A percentile compares a stretch with the other conserved stretches of the same genome.
Evolutionary conservation across 2,888 invertebrate species (phyloP).

Genomic region (Lasioglossum oenotherae): DNA sequence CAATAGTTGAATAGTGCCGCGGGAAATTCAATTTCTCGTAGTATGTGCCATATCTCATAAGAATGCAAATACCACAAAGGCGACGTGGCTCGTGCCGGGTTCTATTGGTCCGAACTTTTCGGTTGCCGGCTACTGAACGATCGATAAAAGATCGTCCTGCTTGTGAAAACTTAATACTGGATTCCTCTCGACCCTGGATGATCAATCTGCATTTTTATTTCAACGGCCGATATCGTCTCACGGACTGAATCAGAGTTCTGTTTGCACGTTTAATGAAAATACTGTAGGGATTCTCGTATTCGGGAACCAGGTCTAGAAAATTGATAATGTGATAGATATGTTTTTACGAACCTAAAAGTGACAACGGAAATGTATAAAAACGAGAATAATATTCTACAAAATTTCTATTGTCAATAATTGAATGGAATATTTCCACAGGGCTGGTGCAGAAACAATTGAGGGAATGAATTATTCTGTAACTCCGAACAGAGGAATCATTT

Average conservation of each 20-base stretch:
- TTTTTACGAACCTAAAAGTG: not conserved
- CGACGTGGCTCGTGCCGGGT: conserved; percentile 21
- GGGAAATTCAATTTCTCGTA: conserved; percentile 67
- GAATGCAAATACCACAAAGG: conserved; percentile 63
- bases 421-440: not conserved
- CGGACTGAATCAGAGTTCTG: not conserved
- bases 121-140: not conserved
- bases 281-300: not conserved
- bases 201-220: conserved; percentile 17
- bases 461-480: not conserved
- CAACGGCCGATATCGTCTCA: not conserved
- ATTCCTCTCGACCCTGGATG: not conserved
- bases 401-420: not conserved
- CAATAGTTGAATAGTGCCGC: conserved; percentile 60
- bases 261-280: not conserved
- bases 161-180: conserved; percentile 19
- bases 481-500: not conserved
- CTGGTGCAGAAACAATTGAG: not conserved
- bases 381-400: not conserved
- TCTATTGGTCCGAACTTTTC: not conserved
- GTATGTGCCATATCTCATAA: conserved; percentile 59
- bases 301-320: not conserved
- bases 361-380: not conserved
- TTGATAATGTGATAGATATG: no score
- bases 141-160: conserved; percentile 7